Conservation (phyloP, 2,888 invertebrate species). For the Agrenia bidenticulata region DNA sequence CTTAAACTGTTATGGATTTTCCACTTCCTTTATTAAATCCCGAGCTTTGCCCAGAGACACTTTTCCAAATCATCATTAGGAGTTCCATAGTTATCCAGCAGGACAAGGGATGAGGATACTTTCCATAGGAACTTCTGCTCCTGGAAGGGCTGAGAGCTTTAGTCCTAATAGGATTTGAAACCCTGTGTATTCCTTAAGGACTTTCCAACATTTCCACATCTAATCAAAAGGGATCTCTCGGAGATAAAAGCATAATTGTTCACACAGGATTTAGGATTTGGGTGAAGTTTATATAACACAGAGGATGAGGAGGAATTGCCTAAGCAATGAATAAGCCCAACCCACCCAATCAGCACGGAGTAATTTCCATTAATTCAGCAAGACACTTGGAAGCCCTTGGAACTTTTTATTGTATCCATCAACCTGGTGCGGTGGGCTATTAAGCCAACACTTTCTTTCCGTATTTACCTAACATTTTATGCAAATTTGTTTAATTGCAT, state of each 20-base stretch:
- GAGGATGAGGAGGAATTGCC: no score
- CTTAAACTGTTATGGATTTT: no score
- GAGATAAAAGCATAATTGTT: conserved; percentile 1
- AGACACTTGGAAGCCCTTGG: conserved; percentile 2
- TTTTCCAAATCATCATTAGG: no score
- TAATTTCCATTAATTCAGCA: conserved; percentile 1
- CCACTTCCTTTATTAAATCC: no score
- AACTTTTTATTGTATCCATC: neutral
- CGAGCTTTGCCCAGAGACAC: no score
- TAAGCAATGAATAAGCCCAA: neutral
- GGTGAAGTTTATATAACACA: no score
- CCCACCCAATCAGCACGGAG: conserved; percentile 1
- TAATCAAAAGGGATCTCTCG: neutral
- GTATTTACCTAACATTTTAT: conserved; percentile 11
- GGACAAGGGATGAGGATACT: no score
- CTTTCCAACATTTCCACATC: neutral
- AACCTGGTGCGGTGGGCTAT: neutral
- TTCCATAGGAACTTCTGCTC: no score
- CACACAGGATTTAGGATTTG: neutral
- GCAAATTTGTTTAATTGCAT: conserved; percentile 12
- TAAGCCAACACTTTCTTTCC: neutral
- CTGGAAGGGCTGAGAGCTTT: neutral
- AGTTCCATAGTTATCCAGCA: no score
- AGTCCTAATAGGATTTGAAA: conserved; percentile 2
- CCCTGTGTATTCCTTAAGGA: neutral